Evolutionary conservation across 2,113 vertebrate species (phyloP), one percentile per base, ranked within the genome.

Genomic region (Pelmatolapia mariae): DNA sequence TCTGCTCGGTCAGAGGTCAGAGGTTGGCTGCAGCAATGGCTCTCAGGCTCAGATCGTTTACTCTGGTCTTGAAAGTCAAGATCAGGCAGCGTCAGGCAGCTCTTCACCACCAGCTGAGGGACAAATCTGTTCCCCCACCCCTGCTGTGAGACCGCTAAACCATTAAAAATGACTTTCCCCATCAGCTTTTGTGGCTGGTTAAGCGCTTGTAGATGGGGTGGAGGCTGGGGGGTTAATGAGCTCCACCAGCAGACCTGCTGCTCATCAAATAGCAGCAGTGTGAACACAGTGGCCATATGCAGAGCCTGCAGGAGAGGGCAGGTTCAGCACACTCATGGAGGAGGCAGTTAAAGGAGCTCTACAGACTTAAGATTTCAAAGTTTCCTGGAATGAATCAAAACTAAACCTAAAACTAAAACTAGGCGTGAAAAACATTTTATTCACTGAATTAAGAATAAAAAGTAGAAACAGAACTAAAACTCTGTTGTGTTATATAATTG

Each of bases 161-260:
- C 86, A 81, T 83, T 90, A 85, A 50, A 85, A 59, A 3, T 87
- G 87, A 90, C 87, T 92, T 87, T 84, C 53, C 87, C 68, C 45
- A 80, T 82, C 43, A 57, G 66, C 81, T 15, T 81, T 88, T 68
- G 92, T 31, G 85, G n/a, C 84, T 73, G 88, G 87, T 87, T 87
- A 88, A 86, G 83, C 9, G 26, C 19, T 68, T 3, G 5, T 54
- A 24, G 13, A 11, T 10, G 22, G 24, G 36, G 80, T 1, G 2
- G 80, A 22, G 80, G 0, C 10, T 11, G 22, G 66, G 91, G 79
- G 85, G 78, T 50, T 83, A 84, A 86, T 89, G 63, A 78, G 53
- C 81, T 86, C 59, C 11, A 29, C 71, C 66, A 57, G 86, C 6
- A 18, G 33, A 40, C 68, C 82, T 19, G 53, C 87, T 73, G 57